Percentiles rank a stretch among this genome's conserved stretches.
phyloP scores from a whole-genome alignment of 2,113 vertebrate species.

The Mugil cephalus region DNA sequence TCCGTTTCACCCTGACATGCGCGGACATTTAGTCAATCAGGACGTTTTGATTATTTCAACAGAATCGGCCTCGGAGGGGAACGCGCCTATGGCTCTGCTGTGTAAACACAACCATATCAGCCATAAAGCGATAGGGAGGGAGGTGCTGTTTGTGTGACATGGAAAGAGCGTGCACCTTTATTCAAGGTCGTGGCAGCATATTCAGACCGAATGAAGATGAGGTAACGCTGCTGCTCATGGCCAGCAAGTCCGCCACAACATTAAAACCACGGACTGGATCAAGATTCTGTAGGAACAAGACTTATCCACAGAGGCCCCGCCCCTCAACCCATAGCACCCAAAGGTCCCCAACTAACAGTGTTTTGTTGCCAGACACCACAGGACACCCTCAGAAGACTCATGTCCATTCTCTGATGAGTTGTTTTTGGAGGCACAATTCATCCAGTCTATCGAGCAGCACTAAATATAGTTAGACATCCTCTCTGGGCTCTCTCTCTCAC shows the following conservation, averaged over 20 bases:
- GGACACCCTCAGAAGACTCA: too few species aligned
- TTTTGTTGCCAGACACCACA: too few species aligned
- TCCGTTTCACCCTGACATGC: conserved; percentile 7
- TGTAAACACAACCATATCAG: conserved; percentile 1
- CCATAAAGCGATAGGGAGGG: background rate
- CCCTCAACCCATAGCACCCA: too few species aligned
- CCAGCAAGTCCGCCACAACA: background rate
- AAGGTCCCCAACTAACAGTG: too few species aligned
- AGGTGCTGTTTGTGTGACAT: background rate
- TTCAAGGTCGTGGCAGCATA: conserved; percentile 3
- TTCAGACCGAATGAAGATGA: background rate
- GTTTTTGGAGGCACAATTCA: too few species aligned
- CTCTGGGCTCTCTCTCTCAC: background rate
- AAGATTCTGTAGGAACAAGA: too few species aligned
- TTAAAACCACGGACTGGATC: too few species aligned
- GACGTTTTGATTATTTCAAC: conserved; percentile 2
- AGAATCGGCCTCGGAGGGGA: background rate
- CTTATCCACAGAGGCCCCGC: too few species aligned
- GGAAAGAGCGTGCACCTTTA: too few species aligned
- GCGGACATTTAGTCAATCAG: background rate
- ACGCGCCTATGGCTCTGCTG: background rate
- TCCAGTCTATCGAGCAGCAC: too few species aligned
- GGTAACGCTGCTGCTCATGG: background rate
- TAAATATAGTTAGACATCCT: background rate
- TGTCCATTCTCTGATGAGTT: too few species aligned